phyloP scores from a whole-genome alignment of 2,113 vertebrate species.

The Acanthochromis polyacanthus region DNA sequence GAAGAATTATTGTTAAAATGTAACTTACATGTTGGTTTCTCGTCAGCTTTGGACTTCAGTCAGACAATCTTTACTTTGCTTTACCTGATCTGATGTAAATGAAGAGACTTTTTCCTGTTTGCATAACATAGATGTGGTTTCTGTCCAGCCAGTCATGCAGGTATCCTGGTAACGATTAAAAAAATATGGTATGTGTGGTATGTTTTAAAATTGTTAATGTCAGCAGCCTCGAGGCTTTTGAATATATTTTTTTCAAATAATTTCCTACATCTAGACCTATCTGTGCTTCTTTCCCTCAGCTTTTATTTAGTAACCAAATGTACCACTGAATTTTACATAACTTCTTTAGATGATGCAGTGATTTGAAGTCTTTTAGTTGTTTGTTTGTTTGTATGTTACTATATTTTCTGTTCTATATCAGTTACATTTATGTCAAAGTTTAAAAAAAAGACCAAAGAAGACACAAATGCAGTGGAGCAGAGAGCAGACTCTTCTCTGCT shows the following conservation, averaged over 20 bases:
- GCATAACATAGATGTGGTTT: constrained; percentile 67
- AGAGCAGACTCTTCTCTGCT: constrained; percentile 79
- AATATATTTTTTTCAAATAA: background rate
- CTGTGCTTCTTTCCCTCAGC: background rate
- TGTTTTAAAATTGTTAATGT: constrained; percentile 17
- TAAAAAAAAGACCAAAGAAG: background rate
- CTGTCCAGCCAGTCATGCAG: constrained; percentile 83
- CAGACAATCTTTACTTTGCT: background rate
- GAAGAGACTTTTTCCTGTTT: constrained; percentile 17
- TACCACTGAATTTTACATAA: background rate
- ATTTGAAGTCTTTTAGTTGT: background rate
- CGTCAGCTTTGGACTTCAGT: constrained; percentile 22
- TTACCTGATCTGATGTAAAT: background rate
- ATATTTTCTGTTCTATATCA: constrained; percentile 19
- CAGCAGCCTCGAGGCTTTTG: background rate
- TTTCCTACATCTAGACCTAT: constrained; percentile 4
- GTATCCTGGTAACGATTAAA: constrained; percentile 70
- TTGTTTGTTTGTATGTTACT: no score
- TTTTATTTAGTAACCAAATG: background rate
- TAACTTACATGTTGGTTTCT: background rate
- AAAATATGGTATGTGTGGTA: constrained; percentile 17
- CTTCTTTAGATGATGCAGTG: background rate
- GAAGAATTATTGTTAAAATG: constrained; percentile 8
- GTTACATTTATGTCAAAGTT: constrained; percentile 79
- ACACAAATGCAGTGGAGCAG: constrained; percentile 56